Base-by-base conservation (phyloP, 2,888 invertebrate genomes). In the Pristionchus japonicus region DNA sequence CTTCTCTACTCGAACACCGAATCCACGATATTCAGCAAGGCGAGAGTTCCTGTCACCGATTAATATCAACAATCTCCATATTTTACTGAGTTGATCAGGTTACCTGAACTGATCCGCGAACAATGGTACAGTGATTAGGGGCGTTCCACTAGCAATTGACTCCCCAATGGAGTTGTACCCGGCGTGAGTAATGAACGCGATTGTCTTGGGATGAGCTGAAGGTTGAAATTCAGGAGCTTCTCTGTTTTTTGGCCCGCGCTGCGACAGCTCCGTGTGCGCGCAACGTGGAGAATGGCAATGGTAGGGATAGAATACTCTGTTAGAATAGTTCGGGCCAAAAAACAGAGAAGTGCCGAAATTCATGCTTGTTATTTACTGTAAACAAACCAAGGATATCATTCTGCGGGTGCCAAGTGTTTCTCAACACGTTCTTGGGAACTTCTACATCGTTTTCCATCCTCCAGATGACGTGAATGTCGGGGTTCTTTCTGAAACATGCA, bases 41-140 rank as follows among this genome's bases (percentile, higher is more conserved):
- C 74, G 86, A 15, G 86, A 86, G 49, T 86, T 86, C 52, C 86
- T 86, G 85, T n/a, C n/a, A n/a, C n/a, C n/a, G n/a, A n/a, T n/a
- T n/a, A n/a, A n/a, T n/a, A n/a, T n/a, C n/a, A n/a, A n/a, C n/a
- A n/a, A n/a, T n/a, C n/a, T n/a, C n/a, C n/a, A n/a, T n/a, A n/a
- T n/a, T n/a, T n/a, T n/a, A n/a, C n/a, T n/a, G n/a, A n/a, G n/a
- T n/a, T n/a, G n/a, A n/a, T n/a, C 2, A 23, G 20, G 1, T 4
- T 47, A 77, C 77, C 77, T 77, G 43, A 34, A 40, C 27, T 77
- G 77, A 43, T 85, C 85, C 11, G 34, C 85, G n/a, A 85, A 61
- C 40, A 86, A 37, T 17, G 86, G 74, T 20, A 86, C 61, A 6
- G 74, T 74, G 13, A 86, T 34, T 27, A 86, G 34, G 0, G 86